phyloP scores from a whole-genome alignment of 2,888 invertebrate genomes.

The Dendrolimus pini region DNA sequence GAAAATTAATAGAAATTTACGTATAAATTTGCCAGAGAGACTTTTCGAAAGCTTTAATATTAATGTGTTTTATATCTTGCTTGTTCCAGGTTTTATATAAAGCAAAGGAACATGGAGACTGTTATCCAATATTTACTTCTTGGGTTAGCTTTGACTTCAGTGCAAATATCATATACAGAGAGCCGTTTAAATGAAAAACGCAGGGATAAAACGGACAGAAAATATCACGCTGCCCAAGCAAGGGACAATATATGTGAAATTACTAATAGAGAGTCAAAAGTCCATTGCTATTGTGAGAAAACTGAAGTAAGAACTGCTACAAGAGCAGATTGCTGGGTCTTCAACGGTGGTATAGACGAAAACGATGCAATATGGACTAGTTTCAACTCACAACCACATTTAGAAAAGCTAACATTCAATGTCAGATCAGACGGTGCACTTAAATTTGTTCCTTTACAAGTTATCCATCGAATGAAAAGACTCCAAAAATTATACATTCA shows the following conservation, averaged over 20 bases:
- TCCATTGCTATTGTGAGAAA: conserved; percentile 82
- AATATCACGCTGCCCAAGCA: conserved; percentile 50
- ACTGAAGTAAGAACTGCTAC: conserved; percentile 76
- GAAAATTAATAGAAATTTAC: too few species aligned
- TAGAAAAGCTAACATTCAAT: conserved; percentile 82
- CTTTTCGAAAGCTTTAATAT: too few species aligned
- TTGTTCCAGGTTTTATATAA: conserved; percentile 58
- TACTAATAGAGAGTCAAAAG: conserved; percentile 70
- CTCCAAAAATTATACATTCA: conserved; percentile 82
- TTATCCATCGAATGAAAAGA: conserved; percentile 79
- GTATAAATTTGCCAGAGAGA: too few species aligned
- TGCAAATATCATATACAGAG: conserved; percentile 72
- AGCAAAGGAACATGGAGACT: conserved; percentile 55
- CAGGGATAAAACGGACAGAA: conserved; percentile 67
- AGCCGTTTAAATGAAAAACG: conserved; percentile 74
- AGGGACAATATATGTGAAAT: conserved; percentile 78
- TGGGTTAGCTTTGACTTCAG: conserved; percentile 67
- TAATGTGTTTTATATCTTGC: conserved; percentile 25
- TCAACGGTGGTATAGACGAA: conserved; percentile 80
- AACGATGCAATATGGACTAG: conserved; percentile 84
- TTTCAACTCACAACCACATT: conserved; percentile 82
- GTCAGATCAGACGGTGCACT: conserved; percentile 82
- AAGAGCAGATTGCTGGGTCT: conserved; percentile 87
- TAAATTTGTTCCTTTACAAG: conserved; percentile 82
- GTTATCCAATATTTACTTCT: conserved; percentile 70